Base-by-base conservation (phyloP, 92 coral and sea anemone species). In the Umimayanthus kanabou region DNA sequence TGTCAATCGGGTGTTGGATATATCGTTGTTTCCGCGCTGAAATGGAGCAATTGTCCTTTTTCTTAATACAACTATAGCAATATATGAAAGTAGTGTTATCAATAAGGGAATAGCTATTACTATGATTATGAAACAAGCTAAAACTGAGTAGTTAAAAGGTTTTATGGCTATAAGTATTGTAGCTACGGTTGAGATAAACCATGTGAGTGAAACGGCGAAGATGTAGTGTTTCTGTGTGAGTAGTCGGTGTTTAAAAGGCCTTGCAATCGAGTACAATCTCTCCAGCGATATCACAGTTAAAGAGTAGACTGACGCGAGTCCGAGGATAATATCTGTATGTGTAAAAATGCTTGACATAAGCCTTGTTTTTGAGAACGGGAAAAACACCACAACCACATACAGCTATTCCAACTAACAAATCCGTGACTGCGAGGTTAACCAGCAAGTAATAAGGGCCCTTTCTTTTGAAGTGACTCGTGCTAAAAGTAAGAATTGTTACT, bases 221-320 rank as follows among this genome's bases (percentile, higher is more conserved):
- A 29, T 73, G 22, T 73, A 73, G 42, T 33, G 77, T 2, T 73
- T 73, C 40, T 33, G 20, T 29, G 77, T 73, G 7, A 73, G 77
- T 9, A 33, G 14, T 11, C 77, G 43, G 26, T 73, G 77, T 28
- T 29, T 33, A 33, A 73, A 39, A 73, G 77, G 77, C 77, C 77
- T 29, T 30, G 22, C 6, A 4, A 39, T 11, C 37, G 77, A 33
- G 40, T 73, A 73, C 77, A 73, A 39, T 10, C 77, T 33, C 77
- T 73, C 77, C 77, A 73, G 77, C 20, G 77, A 73, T 73, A 73
- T 73, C 40, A 73, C 77, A 39, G 22, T 29, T 73, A 73, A 23
- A 23, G 77, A 73, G 77, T 8, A 73, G 23, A 33, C 40, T 30
- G 77, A 73, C 30, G 77, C 9, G 77, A 73, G 77, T 28, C 77